Conservation (phyloP, 2,113 vertebrate genomes). For the Theristicus caerulescens region DNA sequence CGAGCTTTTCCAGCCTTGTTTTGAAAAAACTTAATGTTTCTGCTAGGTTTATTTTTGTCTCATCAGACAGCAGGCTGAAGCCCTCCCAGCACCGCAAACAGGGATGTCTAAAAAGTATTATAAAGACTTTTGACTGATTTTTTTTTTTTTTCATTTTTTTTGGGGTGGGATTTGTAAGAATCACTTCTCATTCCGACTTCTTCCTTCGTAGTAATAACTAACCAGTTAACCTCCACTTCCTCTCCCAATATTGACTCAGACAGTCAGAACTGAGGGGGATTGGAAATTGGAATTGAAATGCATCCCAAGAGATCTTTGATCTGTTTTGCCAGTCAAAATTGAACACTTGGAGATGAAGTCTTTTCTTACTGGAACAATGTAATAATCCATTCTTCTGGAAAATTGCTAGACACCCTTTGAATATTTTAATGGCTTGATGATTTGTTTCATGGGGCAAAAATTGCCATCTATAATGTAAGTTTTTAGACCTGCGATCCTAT, state of each 20-base stretch:
- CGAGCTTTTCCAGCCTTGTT: slow-evolving; percentile 59
- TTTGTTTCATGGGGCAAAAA: not conserved
- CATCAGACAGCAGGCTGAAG: not conserved
- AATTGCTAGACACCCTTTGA: not conserved
- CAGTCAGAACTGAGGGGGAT: not conserved
- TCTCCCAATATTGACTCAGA: slow-evolving; percentile 50
- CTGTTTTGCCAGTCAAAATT: slow-evolving; percentile 27
- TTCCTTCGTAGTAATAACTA: slow-evolving; percentile 10
- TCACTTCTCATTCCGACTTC: slow-evolving; percentile 60
- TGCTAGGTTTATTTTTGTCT: slow-evolving; percentile 56
- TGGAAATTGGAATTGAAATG: slow-evolving; percentile 39
- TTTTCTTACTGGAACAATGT: slow-evolving; percentile 25
- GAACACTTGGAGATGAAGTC: not conserved
- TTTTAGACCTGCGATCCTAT: not conserved
- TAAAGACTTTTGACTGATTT: not conserved
- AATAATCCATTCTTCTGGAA: slow-evolving; percentile 25
- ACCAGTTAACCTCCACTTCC: slow-evolving; percentile 51
- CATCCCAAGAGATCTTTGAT: slow-evolving; percentile 37
- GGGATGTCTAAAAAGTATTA: slow-evolving; percentile 8
- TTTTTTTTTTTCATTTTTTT: not conserved
- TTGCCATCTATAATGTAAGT: not conserved
- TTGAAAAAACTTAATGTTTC: slow-evolving; percentile 59
- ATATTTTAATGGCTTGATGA: slow-evolving; percentile 3
- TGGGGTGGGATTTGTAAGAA: slow-evolving; percentile 25
- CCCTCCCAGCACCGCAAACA: not conserved